Conservation (phyloP, 2,888 invertebrate species). For the Diaperis boleti region DNA sequence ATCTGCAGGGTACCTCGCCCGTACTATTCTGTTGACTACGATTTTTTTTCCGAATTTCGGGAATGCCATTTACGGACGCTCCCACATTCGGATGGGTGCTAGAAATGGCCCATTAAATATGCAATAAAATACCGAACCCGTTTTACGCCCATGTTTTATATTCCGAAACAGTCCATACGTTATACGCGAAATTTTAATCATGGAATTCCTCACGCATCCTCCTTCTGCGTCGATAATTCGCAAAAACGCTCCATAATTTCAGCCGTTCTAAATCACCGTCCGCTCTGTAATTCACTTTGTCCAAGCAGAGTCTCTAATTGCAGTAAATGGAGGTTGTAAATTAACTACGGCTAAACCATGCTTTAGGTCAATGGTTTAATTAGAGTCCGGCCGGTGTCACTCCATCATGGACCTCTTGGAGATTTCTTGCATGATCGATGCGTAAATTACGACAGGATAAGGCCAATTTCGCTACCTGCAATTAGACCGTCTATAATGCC, state of each 20-base stretch:
- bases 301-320: conserved; percentile 20
- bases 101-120: conserved; percentile 16
- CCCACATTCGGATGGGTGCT: too few relatives aligned
- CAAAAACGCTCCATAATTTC: background rate
- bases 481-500: conserved; percentile 2
- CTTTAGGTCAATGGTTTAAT: conserved; percentile 31
- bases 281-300: conserved; percentile 9
- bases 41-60: too few relatives aligned
- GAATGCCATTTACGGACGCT: too few relatives aligned
- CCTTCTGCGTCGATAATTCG: background rate
- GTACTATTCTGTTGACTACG: too few relatives aligned
- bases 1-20: too few relatives aligned
- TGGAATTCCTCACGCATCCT: conserved; percentile 11
- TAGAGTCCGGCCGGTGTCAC: conserved; percentile 20
- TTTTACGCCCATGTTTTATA: conserved; percentile 9
- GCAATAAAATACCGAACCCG: conserved; percentile 15
- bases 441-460: conserved; percentile 16
- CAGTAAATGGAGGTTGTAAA: conserved; percentile 24
- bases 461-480: conserved; percentile 11
- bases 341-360: conserved; percentile 24
- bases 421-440: too few relatives aligned
- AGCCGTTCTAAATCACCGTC: background rate
- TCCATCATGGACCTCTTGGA: too few relatives aligned
- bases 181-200: conserved; percentile 13
- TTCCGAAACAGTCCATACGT: conserved; percentile 12